phyloP scores from a whole-genome alignment of 2,888 invertebrate species.

The Lomographa bimaculata region DNA sequence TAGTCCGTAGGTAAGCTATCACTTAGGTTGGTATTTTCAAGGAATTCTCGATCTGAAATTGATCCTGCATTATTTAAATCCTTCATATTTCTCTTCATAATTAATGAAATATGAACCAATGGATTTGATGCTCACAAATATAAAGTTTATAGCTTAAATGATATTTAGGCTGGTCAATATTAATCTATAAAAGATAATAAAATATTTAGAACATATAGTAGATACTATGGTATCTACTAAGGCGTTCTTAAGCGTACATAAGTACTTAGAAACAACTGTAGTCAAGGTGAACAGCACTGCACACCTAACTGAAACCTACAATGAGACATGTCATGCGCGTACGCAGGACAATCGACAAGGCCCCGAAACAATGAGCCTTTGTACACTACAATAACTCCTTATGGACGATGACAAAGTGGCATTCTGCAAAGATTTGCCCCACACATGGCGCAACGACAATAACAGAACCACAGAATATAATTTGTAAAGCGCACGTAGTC shows the following conservation, averaged over 20 bases:
- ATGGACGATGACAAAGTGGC: conserved; percentile 66
- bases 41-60: too few relatives aligned
- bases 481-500: background rate
- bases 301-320: conserved; percentile 37
- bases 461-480: conserved; percentile 14
- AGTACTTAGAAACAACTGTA: conserved; percentile 36
- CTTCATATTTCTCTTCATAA: too few relatives aligned
- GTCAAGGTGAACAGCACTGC: conserved; percentile 48
- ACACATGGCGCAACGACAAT: conserved; percentile 40
- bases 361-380: conserved; percentile 64
- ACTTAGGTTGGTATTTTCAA: too few relatives aligned
- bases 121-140: too few relatives aligned
- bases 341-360: conserved; percentile 68
- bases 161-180: too few relatives aligned
- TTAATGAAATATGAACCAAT: too few relatives aligned
- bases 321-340: conserved; percentile 46
- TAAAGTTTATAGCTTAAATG: too few relatives aligned
- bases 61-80: too few relatives aligned
- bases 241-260: conserved; percentile 5
- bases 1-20: too few relatives aligned
- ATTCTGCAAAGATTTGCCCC: conserved; percentile 74
- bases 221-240: too few relatives aligned
- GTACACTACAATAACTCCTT: conserved; percentile 66
- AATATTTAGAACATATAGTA: conserved; percentile 1
- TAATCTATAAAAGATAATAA: too few relatives aligned